phyloP scores from a whole-genome alignment of 2,113 vertebrate species.

The Silurus asotus region DNA sequence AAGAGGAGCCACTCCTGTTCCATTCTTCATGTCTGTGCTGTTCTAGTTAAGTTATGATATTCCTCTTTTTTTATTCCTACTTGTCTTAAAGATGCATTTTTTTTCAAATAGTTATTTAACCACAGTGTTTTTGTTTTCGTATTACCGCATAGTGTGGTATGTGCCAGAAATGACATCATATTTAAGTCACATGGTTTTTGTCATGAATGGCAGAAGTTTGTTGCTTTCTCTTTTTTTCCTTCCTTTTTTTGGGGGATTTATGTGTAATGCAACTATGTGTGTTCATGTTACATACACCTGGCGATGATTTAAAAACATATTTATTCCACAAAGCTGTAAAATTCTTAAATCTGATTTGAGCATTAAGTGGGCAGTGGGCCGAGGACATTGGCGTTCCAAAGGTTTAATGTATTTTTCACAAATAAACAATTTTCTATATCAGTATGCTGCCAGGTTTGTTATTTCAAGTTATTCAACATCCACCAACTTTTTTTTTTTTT shows the following conservation, averaged over 20 bases:
- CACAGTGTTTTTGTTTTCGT: conserved; percentile 42
- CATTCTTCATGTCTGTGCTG: conserved; percentile 21
- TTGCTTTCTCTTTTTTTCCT: not conserved
- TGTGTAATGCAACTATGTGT: conserved; percentile 1
- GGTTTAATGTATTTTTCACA: not conserved
- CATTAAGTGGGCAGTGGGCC: not conserved
- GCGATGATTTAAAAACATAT: conserved; percentile 32
- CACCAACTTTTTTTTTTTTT: conserved; percentile 43
- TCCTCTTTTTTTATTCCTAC: not conserved
- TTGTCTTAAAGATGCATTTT: not conserved
- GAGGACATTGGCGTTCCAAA: not conserved
- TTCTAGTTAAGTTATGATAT: conserved; percentile 11
- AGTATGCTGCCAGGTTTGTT: not conserved
- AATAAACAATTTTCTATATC: not conserved
- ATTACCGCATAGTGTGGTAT: conserved; percentile 7
- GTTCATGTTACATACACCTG: conserved; percentile 28
- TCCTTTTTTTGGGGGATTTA: not conserved
- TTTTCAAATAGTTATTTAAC: conserved; percentile 14
- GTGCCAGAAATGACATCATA: conserved; percentile 51
- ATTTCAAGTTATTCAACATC: not conserved
- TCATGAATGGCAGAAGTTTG: not conserved
- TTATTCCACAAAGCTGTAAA: conserved; percentile 18
- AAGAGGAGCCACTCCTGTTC: not conserved
- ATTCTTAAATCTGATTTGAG: not conserved
- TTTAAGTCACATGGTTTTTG: conserved; percentile 19